These are phyloP conservation scores for Ruditapes philippinarum DNA, from an alignment of 1,140 invertebrate species.

Conservation along the genomic window DNA sequence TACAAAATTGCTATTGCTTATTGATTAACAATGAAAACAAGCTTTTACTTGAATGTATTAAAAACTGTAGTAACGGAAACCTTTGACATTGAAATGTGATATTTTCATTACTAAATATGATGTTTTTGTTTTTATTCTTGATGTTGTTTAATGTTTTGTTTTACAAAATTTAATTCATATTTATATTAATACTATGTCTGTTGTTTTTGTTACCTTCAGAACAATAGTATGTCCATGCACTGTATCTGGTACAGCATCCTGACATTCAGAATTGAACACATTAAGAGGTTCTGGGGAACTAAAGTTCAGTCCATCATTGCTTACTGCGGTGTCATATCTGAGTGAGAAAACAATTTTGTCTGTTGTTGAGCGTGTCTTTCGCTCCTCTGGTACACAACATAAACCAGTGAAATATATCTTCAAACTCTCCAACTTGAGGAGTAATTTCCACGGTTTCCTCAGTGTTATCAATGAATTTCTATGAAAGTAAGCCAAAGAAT, in stretches of 20 bases:
- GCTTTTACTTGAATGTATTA: too few species aligned
- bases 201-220: not conserved
- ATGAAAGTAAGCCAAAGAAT: too few species aligned
- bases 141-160: too few species aligned
- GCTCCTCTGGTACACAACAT: not conserved
- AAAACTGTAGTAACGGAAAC: too few species aligned
- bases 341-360: not conserved
- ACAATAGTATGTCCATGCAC: not conserved
- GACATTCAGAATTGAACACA: constrained; percentile 30
- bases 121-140: too few species aligned
- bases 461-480: not conserved
- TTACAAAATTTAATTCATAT: too few species aligned
- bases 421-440: not conserved
- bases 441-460: not conserved
- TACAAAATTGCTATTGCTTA: too few species aligned
- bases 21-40: too few species aligned
- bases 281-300: not conserved
- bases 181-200: too few species aligned
- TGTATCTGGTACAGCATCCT: not conserved
- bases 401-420: constrained; percentile 27
- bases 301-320: constrained; percentile 17
- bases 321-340: constrained; percentile 20
- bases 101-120: too few species aligned
- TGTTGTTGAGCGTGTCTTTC: not conserved
- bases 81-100: too few species aligned